Conservation (phyloP, 1,140 invertebrate species). For the Megathymus violae region DNA sequence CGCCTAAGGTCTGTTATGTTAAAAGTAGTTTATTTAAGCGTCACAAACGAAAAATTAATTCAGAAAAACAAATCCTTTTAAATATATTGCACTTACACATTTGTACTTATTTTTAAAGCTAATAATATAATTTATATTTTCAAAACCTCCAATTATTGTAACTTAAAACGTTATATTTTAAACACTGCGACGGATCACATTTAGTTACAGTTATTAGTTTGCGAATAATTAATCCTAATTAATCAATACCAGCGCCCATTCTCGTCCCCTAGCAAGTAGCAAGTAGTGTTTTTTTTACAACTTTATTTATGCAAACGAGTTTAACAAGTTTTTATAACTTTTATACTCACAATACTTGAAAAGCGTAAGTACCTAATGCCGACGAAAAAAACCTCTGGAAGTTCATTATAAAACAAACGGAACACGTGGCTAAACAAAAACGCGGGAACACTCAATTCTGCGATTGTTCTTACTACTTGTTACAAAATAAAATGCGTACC, state of each 20-base stretch:
- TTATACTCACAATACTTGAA: constrained; percentile 2
- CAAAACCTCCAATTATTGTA: too few species aligned
- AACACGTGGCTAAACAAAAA: constrained; percentile 72
- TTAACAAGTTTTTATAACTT: constrained; percentile 7
- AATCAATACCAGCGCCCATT: neutral
- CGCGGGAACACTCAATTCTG: constrained; percentile 67
- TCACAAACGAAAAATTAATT: too few species aligned
- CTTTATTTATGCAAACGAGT: neutral
- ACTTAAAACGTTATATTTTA: too few species aligned
- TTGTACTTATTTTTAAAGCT: too few species aligned
- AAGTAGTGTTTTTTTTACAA: constrained; percentile 8
- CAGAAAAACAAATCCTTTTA: too few species aligned
- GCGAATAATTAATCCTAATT: too few species aligned
- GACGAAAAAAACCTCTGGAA: constrained; percentile 30
- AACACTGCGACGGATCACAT: too few species aligned
- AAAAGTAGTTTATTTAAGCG: too few species aligned
- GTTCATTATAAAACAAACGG: constrained; percentile 29
- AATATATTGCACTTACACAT: too few species aligned
- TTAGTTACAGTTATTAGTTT: too few species aligned
- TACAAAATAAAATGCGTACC: constrained; percentile 65
- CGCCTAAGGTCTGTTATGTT: too few species aligned
- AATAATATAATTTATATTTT: too few species aligned
- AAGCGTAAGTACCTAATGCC: constrained; percentile 15
- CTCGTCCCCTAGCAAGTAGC: neutral
- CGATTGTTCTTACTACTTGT: constrained; percentile 69